Evolutionary conservation across 2,797 vertebrate genomes (phyloP).

Genomic region (Adelosebastes latens): DNA sequence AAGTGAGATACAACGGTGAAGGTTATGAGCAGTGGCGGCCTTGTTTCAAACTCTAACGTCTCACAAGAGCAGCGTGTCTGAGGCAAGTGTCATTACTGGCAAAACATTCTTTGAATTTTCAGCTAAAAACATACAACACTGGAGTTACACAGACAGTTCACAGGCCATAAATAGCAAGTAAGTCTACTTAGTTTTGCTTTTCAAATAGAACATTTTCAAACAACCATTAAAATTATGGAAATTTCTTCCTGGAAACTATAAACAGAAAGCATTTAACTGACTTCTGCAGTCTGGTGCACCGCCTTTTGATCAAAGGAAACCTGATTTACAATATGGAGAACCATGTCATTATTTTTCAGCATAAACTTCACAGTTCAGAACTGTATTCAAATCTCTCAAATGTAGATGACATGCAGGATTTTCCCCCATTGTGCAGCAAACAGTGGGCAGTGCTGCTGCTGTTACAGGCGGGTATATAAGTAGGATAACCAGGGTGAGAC

Average conservation of each 20-base stretch:
- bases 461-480: neutral
- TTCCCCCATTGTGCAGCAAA: neutral
- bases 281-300: neutral
- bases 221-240: constrained; percentile 1
- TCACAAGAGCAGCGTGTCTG: neutral
- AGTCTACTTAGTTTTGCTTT: constrained; percentile 2
- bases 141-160: neutral
- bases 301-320: constrained; percentile 14
- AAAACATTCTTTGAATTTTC: neutral
- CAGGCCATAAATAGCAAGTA: neutral
- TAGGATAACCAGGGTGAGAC: constrained; percentile 1
- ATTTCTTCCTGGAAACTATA: neutral
- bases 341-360: constrained; percentile 39
- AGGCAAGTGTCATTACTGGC: neutral
- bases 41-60: neutral
- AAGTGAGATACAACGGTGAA: neutral
- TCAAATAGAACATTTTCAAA: neutral
- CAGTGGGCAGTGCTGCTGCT: constrained; percentile 10
- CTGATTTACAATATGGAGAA: constrained; percentile 29
- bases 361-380: constrained; percentile 44
- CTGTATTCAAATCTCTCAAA: constrained; percentile 36
- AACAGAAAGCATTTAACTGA: neutral
- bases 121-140: neutral
- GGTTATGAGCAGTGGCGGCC: neutral
- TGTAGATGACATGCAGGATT: constrained; percentile 11